These are phyloP conservation scores for Osmerus mordax DNA, from an alignment of 2,113 vertebrate genomes.

Conservation along the genomic window DNA sequence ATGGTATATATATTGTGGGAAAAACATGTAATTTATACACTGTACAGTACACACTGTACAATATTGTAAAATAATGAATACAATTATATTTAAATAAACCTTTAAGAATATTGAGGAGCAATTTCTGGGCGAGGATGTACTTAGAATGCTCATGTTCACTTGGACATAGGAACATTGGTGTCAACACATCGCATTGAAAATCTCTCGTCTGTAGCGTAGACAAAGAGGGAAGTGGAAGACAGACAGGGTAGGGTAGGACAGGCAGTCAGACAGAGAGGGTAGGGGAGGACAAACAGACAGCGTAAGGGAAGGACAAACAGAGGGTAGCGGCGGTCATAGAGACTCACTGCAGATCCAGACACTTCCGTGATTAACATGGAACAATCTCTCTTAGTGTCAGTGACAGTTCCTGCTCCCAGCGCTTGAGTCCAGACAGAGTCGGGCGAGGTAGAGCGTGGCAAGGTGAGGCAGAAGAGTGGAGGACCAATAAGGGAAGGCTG, in stretches of 20 bases:
- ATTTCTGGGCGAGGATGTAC: too few relatives aligned
- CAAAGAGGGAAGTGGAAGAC: too few relatives aligned
- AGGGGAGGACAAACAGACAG: background rate
- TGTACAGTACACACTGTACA: too few relatives aligned
- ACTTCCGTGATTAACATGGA: constrained; percentile 53
- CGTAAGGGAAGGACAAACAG: constrained; percentile 12
- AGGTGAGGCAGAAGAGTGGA: background rate
- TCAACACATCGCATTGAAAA: too few relatives aligned
- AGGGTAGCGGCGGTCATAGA: constrained; percentile 18
- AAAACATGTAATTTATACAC: background rate
- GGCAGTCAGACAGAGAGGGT: too few relatives aligned
- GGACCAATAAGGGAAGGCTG: background rate
- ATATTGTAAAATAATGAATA: too few relatives aligned
- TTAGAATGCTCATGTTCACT: too few relatives aligned
- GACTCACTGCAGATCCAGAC: constrained; percentile 40
- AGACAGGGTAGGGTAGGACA: too few relatives aligned
- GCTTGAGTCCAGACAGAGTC: constrained; percentile 18
- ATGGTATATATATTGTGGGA: background rate
- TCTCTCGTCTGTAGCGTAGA: too few relatives aligned
- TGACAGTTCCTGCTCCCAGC: constrained; percentile 29
- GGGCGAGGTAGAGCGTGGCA: background rate
- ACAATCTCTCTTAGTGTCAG: constrained; percentile 52
- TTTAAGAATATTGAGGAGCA: too few relatives aligned
- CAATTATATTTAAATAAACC: too few relatives aligned
- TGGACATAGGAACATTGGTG: too few relatives aligned